Base-by-base conservation (phyloP, 2,113 vertebrate genomes). In the Colistium nudipinnis region DNA sequence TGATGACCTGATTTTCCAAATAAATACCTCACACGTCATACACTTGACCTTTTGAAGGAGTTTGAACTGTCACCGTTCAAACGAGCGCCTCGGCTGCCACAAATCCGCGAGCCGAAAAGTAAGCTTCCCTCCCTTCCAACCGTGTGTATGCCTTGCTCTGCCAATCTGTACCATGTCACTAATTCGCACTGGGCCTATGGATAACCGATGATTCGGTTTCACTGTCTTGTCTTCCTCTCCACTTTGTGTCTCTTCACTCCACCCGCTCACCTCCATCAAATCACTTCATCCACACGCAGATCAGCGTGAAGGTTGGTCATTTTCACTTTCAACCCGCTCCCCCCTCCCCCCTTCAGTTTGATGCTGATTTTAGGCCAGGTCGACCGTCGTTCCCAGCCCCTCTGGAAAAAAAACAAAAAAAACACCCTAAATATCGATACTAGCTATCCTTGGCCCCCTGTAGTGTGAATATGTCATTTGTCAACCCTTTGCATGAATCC, bases 221-320 rank as follows among this genome's bases (percentile, higher is more conserved):
- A 98, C 95, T 95, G 94, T 95, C 82, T 91, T 95, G 93, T 90
- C 94, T 96, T 95, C 95, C 95, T 96, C 94, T 95, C 94, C 95
- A 94, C 81, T 88, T 93, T 95, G 93, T 95, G 91, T 94, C 94
- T 95, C 61, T 72, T 66, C 93, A 87, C 84, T 72, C 94, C 96
- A 96, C 95, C n/a, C 89, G 96, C 94, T 95, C 95, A 95, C 94
- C 94, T 93, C 92, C 96, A 97, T 96, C 96, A 83, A 85, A 90
- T 87, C 95, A 90, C 95, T 93, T 94, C 94, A 96, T 93, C 94
- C 87, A 89, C 94, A 94, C 92, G 96, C 95, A 98, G 96, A 95
- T 95, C 96, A 93, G 92, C 96, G 96, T 91, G 96, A 95, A 97
- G 96, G 96, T 98, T 97, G 92, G 96, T 97, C 94, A 90, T 93